A percentile compares a stretch with the other conserved stretches of the same genome.
These are phyloP conservation scores for Microtus richardsoni DNA, from an alignment of 2,113 vertebrate genomes.

Conservation along the genomic window DNA sequence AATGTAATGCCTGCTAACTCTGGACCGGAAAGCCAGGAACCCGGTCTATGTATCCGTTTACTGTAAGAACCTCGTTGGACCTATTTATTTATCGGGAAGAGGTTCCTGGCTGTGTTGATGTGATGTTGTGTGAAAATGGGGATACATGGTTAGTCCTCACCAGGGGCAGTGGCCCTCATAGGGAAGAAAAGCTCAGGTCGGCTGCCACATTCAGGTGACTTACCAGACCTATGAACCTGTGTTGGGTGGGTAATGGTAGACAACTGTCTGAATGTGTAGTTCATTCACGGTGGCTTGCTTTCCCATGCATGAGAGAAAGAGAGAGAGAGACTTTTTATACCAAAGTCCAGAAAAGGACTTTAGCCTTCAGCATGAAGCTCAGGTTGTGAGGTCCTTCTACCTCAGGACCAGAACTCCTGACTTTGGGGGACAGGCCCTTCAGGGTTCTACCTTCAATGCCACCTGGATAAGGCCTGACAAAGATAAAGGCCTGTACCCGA, in stretches of 20 bases:
- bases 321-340: background rate
- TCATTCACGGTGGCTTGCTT: background rate
- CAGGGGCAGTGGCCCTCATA: background rate
- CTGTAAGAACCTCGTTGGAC: background rate
- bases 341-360: constrained; percentile 38
- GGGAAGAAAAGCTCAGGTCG: background rate
- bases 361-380: constrained; percentile 19
- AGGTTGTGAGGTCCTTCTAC: background rate
- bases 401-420: constrained; percentile 12
- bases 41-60: background rate
- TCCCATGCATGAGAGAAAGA: background rate
- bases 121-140: background rate
- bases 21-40: background rate
- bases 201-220: background rate
- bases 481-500: background rate
- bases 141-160: background rate
- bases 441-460: background rate
- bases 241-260: background rate
- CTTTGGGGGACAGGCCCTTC: background rate
- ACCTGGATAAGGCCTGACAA: background rate
- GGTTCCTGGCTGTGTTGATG: background rate
- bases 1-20: constrained; percentile 25
- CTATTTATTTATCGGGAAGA: background rate
- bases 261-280: background rate
- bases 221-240: background rate